Base-by-base conservation (phyloP, 2,888 invertebrate genomes). In the Dryobota labecula region DNA sequence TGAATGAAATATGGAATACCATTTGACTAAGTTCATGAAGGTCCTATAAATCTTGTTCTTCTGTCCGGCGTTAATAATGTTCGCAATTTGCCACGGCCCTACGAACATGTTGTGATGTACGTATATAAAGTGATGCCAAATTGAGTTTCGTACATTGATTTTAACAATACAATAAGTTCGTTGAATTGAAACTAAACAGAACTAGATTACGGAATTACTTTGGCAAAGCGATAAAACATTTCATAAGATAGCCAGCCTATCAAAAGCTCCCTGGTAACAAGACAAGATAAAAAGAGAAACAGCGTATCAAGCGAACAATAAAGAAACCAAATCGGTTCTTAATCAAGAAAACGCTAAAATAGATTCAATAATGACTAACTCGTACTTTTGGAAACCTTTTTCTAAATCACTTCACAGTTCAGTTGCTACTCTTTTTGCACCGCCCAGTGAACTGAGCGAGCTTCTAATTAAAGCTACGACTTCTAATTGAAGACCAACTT, bases 1-100 rank as follows among this genome's bases (percentile, higher is more conserved):
- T 51, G 45, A 63, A 77, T 79, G 73, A 76, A 76, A 81, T 62
- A 80, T 80, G 57, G 70, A 64, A 80, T 76, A 70, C 51, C 60
- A 30, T 66, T 76, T 78, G 81, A 63, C 77, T 76, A 47, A 70
- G 78, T 54, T 78, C 81, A 76, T 45, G 49, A 80, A 80, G 58
- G 76, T 57, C 49, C 54, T 11, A 76, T 80, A 66, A 70, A 80
- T 81, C 76, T 33, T 33, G 13, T 54, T 41, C 24, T 45, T 58
- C 43, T 80, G 65, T 47, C 70, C 38, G 33, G 11, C 11, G 1
- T 51, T 66, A 63, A 65, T 54, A 60, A 41, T 64, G 53, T 65
- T 66, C 18, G 33, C 56, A 66, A 49, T 74, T 38, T 56, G 13
- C 57, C 6, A 33, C 5, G 27, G 51, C 24, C 33, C 57, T 36